These are phyloP conservation scores for Eulemur rufifrons DNA, from an alignment of 2,113 vertebrate genomes.

Conservation along the genomic window DNA sequence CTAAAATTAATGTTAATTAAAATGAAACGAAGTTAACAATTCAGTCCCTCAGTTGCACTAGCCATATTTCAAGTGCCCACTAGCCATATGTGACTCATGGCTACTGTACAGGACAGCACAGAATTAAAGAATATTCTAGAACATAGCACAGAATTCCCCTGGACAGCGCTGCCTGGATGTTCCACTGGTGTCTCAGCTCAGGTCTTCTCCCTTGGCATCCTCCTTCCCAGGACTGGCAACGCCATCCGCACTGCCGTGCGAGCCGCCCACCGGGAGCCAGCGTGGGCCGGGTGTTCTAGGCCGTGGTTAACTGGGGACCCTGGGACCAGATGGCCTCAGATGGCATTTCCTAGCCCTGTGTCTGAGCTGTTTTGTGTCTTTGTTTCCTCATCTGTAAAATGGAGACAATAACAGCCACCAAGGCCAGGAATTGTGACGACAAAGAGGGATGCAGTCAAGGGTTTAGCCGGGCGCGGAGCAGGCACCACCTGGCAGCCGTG, in stretches of 20 bases:
- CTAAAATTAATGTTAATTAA: neutral
- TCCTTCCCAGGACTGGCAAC: neutral
- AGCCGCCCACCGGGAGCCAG: neutral
- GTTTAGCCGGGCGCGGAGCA: neutral
- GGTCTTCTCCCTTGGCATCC: neutral
- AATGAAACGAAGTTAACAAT: neutral
- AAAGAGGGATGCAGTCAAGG: too few relatives aligned
- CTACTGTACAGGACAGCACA: neutral
- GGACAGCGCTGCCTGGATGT: rapidly evolving
- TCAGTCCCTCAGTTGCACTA: too few relatives aligned
- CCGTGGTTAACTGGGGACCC: too few relatives aligned
- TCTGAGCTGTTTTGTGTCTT: neutral
- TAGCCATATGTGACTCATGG: too few relatives aligned
- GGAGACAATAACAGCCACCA: too few relatives aligned
- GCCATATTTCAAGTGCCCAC: neutral
- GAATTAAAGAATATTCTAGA: neutral
- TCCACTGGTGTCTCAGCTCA: neutral
- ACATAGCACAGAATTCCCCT: neutral
- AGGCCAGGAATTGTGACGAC: neutral
- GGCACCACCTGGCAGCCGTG: rapidly evolving
- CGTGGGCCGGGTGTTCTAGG: neutral
- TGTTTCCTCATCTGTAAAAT: neutral
- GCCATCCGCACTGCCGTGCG: too few relatives aligned
- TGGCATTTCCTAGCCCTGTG: neutral
- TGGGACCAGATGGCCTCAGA: neutral